Evolutionary conservation across 2,888 invertebrate genomes (phyloP), one percentile per base, ranked within the genome.

Genomic region (Aelia acuminata): DNA sequence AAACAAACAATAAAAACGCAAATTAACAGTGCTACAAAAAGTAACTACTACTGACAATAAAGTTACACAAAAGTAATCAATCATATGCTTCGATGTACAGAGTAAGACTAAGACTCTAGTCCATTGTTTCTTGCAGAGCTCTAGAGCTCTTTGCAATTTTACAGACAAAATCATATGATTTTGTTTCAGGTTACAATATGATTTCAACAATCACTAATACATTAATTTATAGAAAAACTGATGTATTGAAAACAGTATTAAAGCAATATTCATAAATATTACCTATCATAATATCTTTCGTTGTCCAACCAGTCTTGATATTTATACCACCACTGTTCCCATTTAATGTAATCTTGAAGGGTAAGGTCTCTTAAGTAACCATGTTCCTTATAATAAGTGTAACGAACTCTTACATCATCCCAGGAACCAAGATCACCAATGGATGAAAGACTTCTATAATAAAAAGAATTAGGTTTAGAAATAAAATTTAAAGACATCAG

Each of bases 311-410:
- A 97, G 92, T 97, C 97, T 92, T 97, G 97, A 92, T 97, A 97
- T 91, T 96, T 96, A 93, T 97, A 97, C 97, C 97, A 97, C 97
- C 97, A 97, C 92, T 97, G 97, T 92, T 97, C 97, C 97, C 97
- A 97, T 92, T 97, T 97, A 89, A 97, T 95, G 92, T 97, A 97
- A 92, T 97, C 97, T 91, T 97, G 95, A 49, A 96, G 93, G 0
- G 95, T 94, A 43, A 96, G 93, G 93, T 97, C 97, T 90, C 97
- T 93, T 85, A 97, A 93, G 91, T 97, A 97, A 0, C 97, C 97
- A 87, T 97, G 94, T 92, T 96, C 96, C 93, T 97, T 97, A 92
- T 97, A 97, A 93, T 97, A 97, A 91, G 97, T 96, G 92, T 96
- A 97, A 89, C 97, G 94, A 8, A 97, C 97, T 80, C 97, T 94